These are phyloP conservation scores for Drosophila repleta DNA, from an alignment of 1,140 invertebrate species.

Conservation along the genomic window DNA sequence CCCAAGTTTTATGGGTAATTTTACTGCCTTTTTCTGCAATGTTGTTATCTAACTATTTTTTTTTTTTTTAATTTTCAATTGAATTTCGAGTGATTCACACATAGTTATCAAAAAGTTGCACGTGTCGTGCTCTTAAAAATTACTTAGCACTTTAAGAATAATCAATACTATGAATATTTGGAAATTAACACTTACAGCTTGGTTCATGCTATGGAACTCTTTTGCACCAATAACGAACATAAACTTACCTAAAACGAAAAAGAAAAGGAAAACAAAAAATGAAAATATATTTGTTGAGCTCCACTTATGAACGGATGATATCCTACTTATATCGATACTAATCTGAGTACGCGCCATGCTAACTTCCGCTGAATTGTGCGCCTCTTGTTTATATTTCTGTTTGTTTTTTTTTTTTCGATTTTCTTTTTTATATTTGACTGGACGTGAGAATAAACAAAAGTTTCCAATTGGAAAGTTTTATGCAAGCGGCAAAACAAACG, in stretches of 20 bases:
- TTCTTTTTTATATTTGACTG: constrained; percentile 6
- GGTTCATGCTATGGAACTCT: constrained; percentile 62
- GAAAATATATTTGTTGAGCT: constrained; percentile 20
- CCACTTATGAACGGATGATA: background rate
- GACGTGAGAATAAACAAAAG: constrained; percentile 49
- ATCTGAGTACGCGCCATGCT: constrained; percentile 28
- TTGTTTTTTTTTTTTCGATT: constrained; percentile 6
- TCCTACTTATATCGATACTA: constrained; percentile 32
- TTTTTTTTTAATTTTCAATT: constrained; percentile 14
- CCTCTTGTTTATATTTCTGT: constrained; percentile 23
- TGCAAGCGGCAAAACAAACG: constrained; percentile 24
- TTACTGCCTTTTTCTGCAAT: background rate
- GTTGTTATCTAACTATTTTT: constrained; percentile 21
- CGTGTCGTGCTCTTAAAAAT: constrained; percentile 26
- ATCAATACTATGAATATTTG: constrained; percentile 28
- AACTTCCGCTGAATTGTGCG: constrained; percentile 38
- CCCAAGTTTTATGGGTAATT: constrained; percentile 6
- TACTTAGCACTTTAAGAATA: constrained; percentile 29
- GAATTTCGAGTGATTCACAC: constrained; percentile 23
- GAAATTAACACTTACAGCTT: constrained; percentile 68
- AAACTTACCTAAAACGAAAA: constrained; percentile 75
- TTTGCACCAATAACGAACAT: constrained; percentile 53
- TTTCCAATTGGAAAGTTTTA: constrained; percentile 7
- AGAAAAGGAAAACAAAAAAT: constrained; percentile 30
- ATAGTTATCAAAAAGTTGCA: constrained; percentile 6